phyloP scores from a whole-genome alignment of 2,797 vertebrate species.

The Sciurus vulgaris region DNA sequence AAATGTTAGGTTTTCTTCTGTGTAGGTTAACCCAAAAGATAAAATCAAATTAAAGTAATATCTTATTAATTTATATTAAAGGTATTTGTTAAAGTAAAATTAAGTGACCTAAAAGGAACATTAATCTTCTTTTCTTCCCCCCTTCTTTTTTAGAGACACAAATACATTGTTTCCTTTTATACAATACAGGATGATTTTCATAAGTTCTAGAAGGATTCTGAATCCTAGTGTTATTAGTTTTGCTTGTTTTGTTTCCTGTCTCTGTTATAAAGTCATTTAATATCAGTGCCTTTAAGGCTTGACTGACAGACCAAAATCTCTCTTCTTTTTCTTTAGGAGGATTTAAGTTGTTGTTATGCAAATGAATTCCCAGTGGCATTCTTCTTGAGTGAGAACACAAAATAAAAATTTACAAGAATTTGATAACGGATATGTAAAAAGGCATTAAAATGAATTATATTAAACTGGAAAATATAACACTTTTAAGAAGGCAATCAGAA shows the following conservation, averaged over 20 bases:
- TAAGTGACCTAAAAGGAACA: not conserved
- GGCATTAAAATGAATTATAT: not conserved
- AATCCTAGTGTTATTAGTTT: not conserved
- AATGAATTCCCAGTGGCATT: not conserved
- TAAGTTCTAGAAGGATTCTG: not conserved
- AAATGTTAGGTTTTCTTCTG: not conserved
- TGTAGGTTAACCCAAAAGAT: not conserved
- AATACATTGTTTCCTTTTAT: not conserved
- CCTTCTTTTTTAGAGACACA: not conserved
- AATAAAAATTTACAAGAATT: not conserved
- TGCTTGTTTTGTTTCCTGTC: not conserved
- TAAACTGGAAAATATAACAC: not conserved
- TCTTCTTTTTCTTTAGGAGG: not conserved
- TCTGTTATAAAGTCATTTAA: not conserved
- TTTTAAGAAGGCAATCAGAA: not conserved
- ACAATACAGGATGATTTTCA: not conserved
- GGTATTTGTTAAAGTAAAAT: not conserved
- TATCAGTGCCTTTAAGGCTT: not conserved
- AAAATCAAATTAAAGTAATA: not conserved
- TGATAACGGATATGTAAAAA: not conserved
- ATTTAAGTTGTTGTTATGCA: not conserved
- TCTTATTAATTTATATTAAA: not conserved
- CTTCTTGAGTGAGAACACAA: not conserved
- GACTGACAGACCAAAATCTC: not conserved
- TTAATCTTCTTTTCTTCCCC: not conserved